Evolutionary conservation across 2,797 vertebrate species (phyloP).

Genomic region (Aulostomus chinensis): DNA sequence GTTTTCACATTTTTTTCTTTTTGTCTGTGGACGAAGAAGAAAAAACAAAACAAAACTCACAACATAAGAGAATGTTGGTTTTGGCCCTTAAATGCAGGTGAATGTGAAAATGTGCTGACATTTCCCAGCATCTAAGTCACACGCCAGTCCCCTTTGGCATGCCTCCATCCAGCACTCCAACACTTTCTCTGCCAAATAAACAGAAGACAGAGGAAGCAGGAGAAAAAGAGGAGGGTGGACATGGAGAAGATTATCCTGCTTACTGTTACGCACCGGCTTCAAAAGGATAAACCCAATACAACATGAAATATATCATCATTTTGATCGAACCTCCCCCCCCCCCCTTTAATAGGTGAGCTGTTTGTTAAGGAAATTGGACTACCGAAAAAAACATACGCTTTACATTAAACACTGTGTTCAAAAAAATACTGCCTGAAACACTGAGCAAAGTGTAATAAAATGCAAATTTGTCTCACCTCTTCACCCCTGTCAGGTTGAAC

Average conservation of each 20-base stretch:
- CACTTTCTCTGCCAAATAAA: conserved; percentile 39
- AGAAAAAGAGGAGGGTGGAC: conserved; percentile 13
- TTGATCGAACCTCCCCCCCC: too few species aligned
- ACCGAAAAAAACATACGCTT: too few species aligned
- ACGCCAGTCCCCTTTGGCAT: conserved; percentile 51
- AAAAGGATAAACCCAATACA: too few species aligned
- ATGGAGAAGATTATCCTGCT: conserved; percentile 18
- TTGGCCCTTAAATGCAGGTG: too few species aligned
- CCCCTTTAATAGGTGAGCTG: too few species aligned
- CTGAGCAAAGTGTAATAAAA: conserved; percentile 51
- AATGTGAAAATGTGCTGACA: conserved; percentile 48
- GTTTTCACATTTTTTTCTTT: too few species aligned
- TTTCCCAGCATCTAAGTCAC: conserved; percentile 42
- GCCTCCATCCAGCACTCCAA: conserved; percentile 42
- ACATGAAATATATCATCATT: too few species aligned
- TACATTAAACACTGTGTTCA: too few species aligned
- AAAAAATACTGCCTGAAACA: conserved; percentile 32
- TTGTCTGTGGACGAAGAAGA: too few species aligned
- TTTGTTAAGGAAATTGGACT: too few species aligned
- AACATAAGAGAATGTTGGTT: too few species aligned
- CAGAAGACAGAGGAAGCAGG: conserved; percentile 27
- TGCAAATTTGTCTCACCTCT: conserved; percentile 69
- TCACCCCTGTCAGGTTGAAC: conserved; percentile 68
- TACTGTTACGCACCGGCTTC: conserved; percentile 52
- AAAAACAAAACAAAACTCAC: too few species aligned